These are phyloP conservation scores for Heliconius hewitsoni DNA, from an alignment of 1,140 invertebrate genomes.

Conservation along the genomic window DNA sequence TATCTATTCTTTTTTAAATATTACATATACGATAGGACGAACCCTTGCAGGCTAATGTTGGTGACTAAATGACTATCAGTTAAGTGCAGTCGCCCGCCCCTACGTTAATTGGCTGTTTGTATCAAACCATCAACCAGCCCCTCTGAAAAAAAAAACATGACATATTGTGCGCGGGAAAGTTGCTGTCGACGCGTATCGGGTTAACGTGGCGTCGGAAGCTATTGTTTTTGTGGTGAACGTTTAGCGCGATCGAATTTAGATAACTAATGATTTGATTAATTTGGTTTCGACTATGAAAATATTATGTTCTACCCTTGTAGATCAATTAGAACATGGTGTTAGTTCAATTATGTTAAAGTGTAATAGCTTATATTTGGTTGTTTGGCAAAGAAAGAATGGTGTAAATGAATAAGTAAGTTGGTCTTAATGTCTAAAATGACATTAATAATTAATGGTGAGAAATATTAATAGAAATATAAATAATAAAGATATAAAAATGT, in stretches of 20 bases:
- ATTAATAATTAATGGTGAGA: too few species aligned
- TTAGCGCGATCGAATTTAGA: slow-evolving; percentile 68
- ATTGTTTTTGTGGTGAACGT: slow-evolving; percentile 72
- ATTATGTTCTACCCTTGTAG: neutral
- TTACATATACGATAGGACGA: slow-evolving; percentile 50
- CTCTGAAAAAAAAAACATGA: slow-evolving; percentile 75
- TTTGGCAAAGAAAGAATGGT: neutral
- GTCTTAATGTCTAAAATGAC: too few species aligned
- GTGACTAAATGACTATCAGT: slow-evolving; percentile 74
- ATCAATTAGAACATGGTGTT: neutral
- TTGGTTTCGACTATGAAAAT: slow-evolving; percentile 13
- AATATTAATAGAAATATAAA: too few species aligned
- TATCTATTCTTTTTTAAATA: slow-evolving; percentile 34
- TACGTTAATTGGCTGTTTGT: slow-evolving; percentile 78
- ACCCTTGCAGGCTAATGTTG: slow-evolving; percentile 61
- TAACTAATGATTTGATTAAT: slow-evolving; percentile 56
- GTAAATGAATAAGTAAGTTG: neutral
- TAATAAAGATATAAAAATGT: too few species aligned
- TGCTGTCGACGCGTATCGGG: slow-evolving; percentile 71
- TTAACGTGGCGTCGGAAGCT: slow-evolving; percentile 65
- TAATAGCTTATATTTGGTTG: neutral
- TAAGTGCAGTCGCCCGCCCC: slow-evolving; percentile 70
- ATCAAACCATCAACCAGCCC: slow-evolving; percentile 77
- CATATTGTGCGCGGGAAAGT: slow-evolving; percentile 78
- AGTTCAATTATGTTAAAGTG: neutral